These are phyloP conservation scores for Zaprionus inermis DNA, from an alignment of 1,140 invertebrate species.

Conservation along the genomic window DNA sequence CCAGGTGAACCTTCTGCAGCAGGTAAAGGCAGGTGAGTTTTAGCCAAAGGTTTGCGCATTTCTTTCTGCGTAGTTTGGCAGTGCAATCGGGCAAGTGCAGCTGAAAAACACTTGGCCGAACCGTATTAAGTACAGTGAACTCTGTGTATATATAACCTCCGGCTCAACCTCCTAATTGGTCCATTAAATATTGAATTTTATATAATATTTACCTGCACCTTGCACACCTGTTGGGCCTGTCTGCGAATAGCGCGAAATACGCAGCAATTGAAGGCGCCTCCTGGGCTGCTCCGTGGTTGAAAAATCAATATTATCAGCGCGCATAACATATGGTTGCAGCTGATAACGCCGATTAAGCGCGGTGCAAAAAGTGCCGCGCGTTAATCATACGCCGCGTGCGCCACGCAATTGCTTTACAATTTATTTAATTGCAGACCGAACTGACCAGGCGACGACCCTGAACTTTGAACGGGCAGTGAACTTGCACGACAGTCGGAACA, in stretches of 20 bases:
- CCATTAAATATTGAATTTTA: background rate
- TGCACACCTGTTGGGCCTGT: constrained; percentile 23
- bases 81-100: constrained; percentile 16
- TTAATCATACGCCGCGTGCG: constrained; percentile 75
- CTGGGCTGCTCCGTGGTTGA: constrained; percentile 27
- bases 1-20: constrained; percentile 6
- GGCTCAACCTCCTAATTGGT: background rate
- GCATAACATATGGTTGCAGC: constrained; percentile 55
- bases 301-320: constrained; percentile 64
- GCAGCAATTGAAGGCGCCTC: background rate
- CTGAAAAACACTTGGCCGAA: background rate
- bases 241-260: background rate
- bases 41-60: background rate
- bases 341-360: constrained; percentile 49
- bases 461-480: constrained; percentile 68
- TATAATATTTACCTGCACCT: background rate
- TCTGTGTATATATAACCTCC: background rate
- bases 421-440: constrained; percentile 53
- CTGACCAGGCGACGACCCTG: constrained; percentile 54
- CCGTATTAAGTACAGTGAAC: background rate
- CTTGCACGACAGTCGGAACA: constrained; percentile 35
- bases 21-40: constrained; percentile 29
- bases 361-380: constrained; percentile 26
- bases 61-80: constrained; percentile 8
- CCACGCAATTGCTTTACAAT: constrained; percentile 48